Base-by-base conservation (phyloP, 2,888 invertebrate genomes). In the Leptogaster cylindrica region DNA sequence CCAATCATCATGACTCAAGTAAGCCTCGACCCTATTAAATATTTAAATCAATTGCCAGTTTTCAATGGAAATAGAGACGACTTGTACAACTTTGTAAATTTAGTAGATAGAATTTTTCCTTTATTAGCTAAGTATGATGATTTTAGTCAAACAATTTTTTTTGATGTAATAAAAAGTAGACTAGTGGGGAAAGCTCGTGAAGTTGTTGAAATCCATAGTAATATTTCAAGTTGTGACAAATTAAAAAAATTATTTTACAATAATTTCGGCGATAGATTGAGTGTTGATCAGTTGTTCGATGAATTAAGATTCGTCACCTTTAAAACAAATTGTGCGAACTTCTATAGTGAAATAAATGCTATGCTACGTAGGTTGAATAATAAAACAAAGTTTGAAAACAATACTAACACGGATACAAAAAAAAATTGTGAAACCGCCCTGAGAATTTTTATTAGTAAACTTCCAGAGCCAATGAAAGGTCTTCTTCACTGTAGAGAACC, bases 111-210 rank as follows among this genome's bases (percentile, higher is more conserved):
- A 14, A 12, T 51, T 25, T 51, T 51, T 27, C 25, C 28, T 7
- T 27, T 25, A 51, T 27, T 51, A 51, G 20, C 14, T 18, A 18
- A 46, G 6, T 50, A 50, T 50, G 50, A 23, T 27, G 25, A 23
- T 20, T 6, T 50, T 1, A 25, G 1, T 2, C 25, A 50, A 50
- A 50, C 10, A 1, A 25, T 50, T n/a, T 50, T 50, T 50, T 50
- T 51, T 51, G 51, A 51, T 51, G 5, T 51, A 31, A 51, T 51
- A 31, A 51, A 51, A 51, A 31, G 51, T 31, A 31, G 31, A 28
- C 14, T 51, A 10, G 16, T 2, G 3, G 51, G 51, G 5, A 51
- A 51, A 31, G 31, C 51, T 51, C 28, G 31, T 10, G 51, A 51
- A 31, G 28, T 2, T 2, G 10, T 31, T 3, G 31, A 51, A 51